Base-by-base conservation (phyloP, 2,113 vertebrate genomes). In the Ceuthmochares aereus region DNA sequence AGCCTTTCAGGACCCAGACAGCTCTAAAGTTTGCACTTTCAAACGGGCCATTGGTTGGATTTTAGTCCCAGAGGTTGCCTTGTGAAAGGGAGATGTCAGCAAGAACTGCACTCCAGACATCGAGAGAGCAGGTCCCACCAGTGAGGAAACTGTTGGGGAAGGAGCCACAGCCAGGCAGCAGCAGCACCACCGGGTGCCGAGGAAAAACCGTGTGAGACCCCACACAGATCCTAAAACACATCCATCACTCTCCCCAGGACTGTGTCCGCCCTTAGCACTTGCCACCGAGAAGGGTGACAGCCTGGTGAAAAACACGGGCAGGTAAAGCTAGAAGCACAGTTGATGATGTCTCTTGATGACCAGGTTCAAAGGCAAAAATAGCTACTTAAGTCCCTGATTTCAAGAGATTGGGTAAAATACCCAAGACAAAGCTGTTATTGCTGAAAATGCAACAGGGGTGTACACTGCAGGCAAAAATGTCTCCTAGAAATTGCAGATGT, bases 181-280 rank as follows among this genome's bases (percentile, higher is more conserved):
- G 36, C 36, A 30, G 30, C 36, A 43, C 14, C 22, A 2, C 36
- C 42, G 32, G 70, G 47, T 16, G 10, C 47, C 5, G 4, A 51
- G 60, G 34, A 75, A 66, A 82, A 91, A 64, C 25, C 25, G 36
- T 1, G 2, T 37, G 49, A 73, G 78, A 47, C n/a, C 42, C 91
- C 75, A 30, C 1, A 2, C 42, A 68, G 58, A 49, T 66, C 79
- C 68, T 55, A 62, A 93, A 60, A 21, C 36, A 40, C 51, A 77
- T 29, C 64, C 29, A 58, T 78, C 37, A 7, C 52, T 84, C 60
- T 37, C 4, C 8, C 15, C 1, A 0, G 30, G 40, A 52, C 18
- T 0, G 54, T 21, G 14, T 19, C 52, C 87, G 73, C 29, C 37
- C 0, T 0, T 59, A 74, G 47, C 2, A 1, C 47, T 72, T 40